A percentile compares a stretch with the other conserved stretches of the same genome.
These are phyloP conservation scores for Mastomys natalensis DNA, from an alignment of 2,113 vertebrate species.

Conservation along the genomic window DNA sequence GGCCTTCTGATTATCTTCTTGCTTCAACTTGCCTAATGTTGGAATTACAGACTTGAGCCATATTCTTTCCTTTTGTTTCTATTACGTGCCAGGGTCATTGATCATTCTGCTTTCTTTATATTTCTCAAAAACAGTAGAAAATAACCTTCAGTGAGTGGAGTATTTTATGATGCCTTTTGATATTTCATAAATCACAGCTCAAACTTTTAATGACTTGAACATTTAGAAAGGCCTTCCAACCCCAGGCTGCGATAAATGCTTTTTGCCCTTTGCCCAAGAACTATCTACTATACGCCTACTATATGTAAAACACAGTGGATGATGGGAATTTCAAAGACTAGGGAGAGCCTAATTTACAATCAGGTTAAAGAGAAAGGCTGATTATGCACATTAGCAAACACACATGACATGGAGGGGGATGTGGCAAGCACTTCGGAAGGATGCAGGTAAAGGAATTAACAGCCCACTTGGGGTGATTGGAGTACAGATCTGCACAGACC, in stretches of 20 bases:
- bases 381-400: slow-evolving; percentile 24
- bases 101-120: not conserved
- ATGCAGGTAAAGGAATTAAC: slow-evolving; percentile 58
- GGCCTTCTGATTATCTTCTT: not conserved
- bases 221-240: slow-evolving; percentile 30
- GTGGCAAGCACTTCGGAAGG: not conserved
- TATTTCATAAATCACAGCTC: not conserved
- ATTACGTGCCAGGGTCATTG: not conserved
- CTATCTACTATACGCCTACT: slow-evolving; percentile 53
- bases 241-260: not conserved
- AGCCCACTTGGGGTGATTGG: not conserved
- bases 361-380: slow-evolving; percentile 40
- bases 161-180: slow-evolving; percentile 41
- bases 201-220: slow-evolving; percentile 34
- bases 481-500: not conserved
- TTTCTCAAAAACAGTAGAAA: slow-evolving; percentile 33
- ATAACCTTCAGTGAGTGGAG: not conserved
- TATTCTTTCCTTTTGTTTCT: not conserved
- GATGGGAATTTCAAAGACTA: slow-evolving; percentile 8
- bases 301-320: slow-evolving; percentile 8
- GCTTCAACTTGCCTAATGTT: not conserved
- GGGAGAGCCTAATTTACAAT: slow-evolving; percentile 48
- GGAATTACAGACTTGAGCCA: not conserved
- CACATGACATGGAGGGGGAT: not conserved
- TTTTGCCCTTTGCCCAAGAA: slow-evolving; percentile 51